Evolutionary conservation across 2,888 invertebrate genomes (phyloP), one percentile per base, ranked within the genome.

Genomic region (Lottia gigantea): DNA sequence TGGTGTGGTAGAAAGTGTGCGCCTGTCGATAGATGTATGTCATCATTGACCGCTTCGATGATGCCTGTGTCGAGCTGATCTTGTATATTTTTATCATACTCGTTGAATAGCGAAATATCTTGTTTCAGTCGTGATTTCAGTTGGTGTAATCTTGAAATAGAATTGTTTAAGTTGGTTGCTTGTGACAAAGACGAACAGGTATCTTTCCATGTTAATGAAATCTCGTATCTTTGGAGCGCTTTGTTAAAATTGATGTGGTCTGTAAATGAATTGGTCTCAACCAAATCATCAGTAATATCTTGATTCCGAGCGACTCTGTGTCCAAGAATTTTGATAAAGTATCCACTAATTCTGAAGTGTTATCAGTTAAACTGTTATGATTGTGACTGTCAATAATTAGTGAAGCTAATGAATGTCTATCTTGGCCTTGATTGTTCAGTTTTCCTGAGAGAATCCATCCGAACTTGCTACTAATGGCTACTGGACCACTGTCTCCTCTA

Each of bases 1-100:
- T 63, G 63, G 40, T 63, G 63, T 25, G 63, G 63, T 19, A 25
- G 63, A 25, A 63, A 63, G 63, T 63, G 26, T n/a, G 63, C 16
- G 40, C 25, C 63, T 63, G 15, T 19, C 11, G 40, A 40, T 40
- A 1, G 40, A 40, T 40, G 40, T 40, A 40, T 8, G 40, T 40
- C 40, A 6, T 40, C 40, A 40, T 40, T 40, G 40, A 40, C 40
- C 40, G 40, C 40, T 40, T 40, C 40, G 40, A 40, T 40, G 40
- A 40, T 40, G 40, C 40, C n/a, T 49, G 49, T 19, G 16, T 16
- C 16, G 19, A 15, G 16, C 16, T 19, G 16, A 19, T 49, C 49
- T 49, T n/a, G 49, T 19, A 49, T 49, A 19, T n/a, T 49, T 4
- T 12, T 19, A 12, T 49, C 19, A 49, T 49, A 49, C 19, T 49